Evolutionary conservation across 2,113 vertebrate species (phyloP), one percentile per base, ranked within the genome.

Genomic region (Otis tarda): DNA sequence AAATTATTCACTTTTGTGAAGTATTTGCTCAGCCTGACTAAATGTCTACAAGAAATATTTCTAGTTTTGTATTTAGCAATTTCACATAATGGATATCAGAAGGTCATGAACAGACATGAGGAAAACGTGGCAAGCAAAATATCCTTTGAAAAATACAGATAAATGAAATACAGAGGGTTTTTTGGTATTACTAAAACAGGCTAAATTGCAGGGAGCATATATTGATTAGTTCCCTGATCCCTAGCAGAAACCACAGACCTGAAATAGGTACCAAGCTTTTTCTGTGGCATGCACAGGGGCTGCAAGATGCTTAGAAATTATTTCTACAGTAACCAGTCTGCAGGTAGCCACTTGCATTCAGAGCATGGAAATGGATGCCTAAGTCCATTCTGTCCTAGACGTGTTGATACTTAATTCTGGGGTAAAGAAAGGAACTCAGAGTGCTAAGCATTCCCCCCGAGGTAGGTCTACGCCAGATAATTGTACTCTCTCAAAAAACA

Each of bases 31-130:
- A 85, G 65, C 14, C 39, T 35, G 83, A 22, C 45, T 87, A 85
- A 85, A 80, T 28, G 20, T 81, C 71, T 85, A n/a, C n/a, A 91
- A 73, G 24, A 89, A 95, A 71, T 79, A 93, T 33, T 93, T 93
- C 61, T 70, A 76, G 37, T 61, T 83, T 90, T 87, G 21, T 80
- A 59, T 20, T 88, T 78, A 56, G 35, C 12, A 63, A 11, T 86
- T 93, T 93, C 57, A 69, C 52, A 45, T 28, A 91, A 89, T 33
- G 18, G 39, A 24, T 65, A n/a, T 88, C 76, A 91, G 74, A 75
- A 73, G 24, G n/a, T 79, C 55, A 86, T 24, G 47, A 90, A 49
- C 18, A 76, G 78, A 88, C 30, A 88, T 78, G 11, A 86, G 23
- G 41, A 88, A 89, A 90, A 85, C n/a, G 9, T 45, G 55, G 22